A percentile compares a stretch with the other conserved stretches of the same genome.
Conservation (phyloP, 2,888 invertebrate species). For the Aporophyla nigra region DNA sequence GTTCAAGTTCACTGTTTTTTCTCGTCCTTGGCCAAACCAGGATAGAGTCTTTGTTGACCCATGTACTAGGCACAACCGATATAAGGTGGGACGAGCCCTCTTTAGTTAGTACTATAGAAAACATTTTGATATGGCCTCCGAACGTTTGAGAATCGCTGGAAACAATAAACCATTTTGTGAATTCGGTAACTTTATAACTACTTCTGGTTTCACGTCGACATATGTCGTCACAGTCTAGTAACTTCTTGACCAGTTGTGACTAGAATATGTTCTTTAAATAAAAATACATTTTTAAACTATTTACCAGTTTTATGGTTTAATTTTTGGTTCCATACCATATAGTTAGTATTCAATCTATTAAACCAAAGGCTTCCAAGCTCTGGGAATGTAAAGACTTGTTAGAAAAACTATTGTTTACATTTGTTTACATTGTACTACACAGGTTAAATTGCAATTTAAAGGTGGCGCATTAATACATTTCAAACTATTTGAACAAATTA, state of each 20-base stretch:
- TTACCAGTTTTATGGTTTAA: neutral
- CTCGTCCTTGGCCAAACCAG: slow-evolving; percentile 36
- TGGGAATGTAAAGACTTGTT: neutral
- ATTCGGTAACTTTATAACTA: slow-evolving; percentile 33
- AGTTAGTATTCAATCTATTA: neutral
- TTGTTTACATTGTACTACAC: neutral
- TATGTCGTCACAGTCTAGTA: neutral
- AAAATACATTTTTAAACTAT: neutral
- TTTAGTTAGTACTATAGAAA: slow-evolving; percentile 12
- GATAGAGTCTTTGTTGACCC: slow-evolving; percentile 21
- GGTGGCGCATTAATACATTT: neutral
- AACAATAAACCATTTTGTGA: slow-evolving; percentile 32
- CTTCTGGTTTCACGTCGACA: slow-evolving; percentile 22
- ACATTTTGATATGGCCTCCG: neutral
- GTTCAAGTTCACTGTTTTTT: slow-evolving; percentile 40
- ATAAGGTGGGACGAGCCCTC: slow-evolving; percentile 22
- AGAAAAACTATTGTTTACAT: neutral
- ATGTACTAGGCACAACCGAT: slow-evolving; percentile 31
- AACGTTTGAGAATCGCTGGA: slow-evolving; percentile 30
- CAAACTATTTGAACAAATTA: neutral
- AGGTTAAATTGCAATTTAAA: neutral
- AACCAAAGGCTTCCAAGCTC: neutral
- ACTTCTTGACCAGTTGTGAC: slow-evolving; percentile 5
- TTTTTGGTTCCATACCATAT: neutral
- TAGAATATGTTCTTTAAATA: neutral